A percentile compares a stretch with the other conserved stretches of the same genome.
Conservation (phyloP, 2,888 invertebrate genomes). For the Lamproptera curius region DNA sequence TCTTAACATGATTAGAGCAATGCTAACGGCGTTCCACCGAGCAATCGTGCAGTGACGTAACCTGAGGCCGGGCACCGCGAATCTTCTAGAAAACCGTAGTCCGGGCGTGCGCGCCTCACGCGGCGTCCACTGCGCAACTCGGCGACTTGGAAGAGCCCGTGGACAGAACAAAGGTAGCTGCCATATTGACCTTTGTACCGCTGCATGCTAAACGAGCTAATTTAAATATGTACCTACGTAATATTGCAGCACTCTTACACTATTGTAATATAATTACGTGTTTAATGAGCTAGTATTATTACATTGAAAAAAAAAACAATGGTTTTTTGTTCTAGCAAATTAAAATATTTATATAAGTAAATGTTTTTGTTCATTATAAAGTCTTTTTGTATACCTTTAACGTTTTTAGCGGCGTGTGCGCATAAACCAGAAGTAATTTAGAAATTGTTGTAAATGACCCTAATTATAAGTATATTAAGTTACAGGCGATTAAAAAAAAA, state of each 20-base stretch:
- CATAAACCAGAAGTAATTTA: conserved; percentile 1
- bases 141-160: no score
- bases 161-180: conserved; percentile 11
- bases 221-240: conserved; percentile 8
- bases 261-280: background rate
- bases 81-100: conserved; percentile 41
- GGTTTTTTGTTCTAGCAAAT: no score
- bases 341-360: no score
- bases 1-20: conserved; percentile 9
- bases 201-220: conserved; percentile 4
- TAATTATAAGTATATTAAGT: background rate
- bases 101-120: conserved; percentile 27
- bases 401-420: no score
- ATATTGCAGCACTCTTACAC: background rate
- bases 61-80: conserved; percentile 50
- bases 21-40: conserved; percentile 7
- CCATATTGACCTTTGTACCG: conserved; percentile 15
- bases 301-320: no score
- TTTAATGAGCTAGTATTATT: no score
- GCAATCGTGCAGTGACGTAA: conserved; percentile 39
- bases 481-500: background rate
- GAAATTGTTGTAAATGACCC: no score
- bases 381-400: no score
- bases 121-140: conserved; percentile 31
- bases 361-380: no score